These are phyloP conservation scores for Aix galericulata DNA, from an alignment of 2,113 vertebrate genomes.

Conservation along the genomic window DNA sequence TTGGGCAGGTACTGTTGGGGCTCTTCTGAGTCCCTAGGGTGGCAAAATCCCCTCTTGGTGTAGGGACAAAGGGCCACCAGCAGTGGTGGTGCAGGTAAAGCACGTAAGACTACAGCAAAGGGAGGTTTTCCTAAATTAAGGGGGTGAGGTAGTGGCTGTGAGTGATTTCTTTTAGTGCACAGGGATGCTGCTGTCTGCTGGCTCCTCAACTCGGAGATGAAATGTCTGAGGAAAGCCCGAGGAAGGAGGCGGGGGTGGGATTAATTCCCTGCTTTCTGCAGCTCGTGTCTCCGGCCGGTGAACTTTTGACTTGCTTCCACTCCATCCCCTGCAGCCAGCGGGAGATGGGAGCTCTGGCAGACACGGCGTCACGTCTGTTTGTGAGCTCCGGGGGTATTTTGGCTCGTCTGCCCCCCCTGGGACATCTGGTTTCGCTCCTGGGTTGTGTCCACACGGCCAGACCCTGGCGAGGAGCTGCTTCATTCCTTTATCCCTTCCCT, in stretches of 20 bases:
- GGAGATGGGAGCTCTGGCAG: not conserved
- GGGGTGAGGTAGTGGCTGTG: not conserved
- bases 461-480: not conserved
- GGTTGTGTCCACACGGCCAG: not conserved
- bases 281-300: rapidly evolving
- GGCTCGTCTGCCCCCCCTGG: not conserved
- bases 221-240: not conserved
- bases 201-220: not conserved
- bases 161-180: not conserved
- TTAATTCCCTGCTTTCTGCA: not conserved
- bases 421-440: not conserved
- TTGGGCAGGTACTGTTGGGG: not conserved
- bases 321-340: not conserved
- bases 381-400: rapidly evolving
- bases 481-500: not conserved
- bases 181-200: not conserved
- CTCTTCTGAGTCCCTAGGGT: not conserved
- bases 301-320: not conserved
- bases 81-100: not conserved
- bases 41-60: not conserved
- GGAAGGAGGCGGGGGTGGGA: not conserved
- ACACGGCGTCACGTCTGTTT: not conserved
- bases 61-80: not conserved
- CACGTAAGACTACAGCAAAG: not conserved
- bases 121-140: not conserved